phyloP scores from a whole-genome alignment of 23 tunicate species.

The Trididemnum nubilum region DNA sequence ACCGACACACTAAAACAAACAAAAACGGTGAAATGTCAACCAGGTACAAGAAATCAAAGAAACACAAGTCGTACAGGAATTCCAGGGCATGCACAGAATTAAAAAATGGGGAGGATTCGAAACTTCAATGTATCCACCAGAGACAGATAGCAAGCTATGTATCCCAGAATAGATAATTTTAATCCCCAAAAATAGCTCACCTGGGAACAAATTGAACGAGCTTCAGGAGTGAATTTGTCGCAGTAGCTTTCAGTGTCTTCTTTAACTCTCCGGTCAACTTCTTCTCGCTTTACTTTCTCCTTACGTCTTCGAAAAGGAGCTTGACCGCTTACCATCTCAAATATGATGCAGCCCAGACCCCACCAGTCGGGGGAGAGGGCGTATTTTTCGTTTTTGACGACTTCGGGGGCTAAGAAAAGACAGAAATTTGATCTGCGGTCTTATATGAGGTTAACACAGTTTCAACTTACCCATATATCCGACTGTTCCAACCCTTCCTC shows the following conservation, averaged over 20 bases:
- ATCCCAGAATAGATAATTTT: too few relatives aligned
- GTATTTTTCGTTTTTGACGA: conserved; percentile 87
- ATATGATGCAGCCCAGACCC: conserved; percentile 97
- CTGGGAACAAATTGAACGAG: conserved; percentile 85
- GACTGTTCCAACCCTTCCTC: conserved; percentile 94
- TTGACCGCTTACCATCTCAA: conserved; percentile 90
- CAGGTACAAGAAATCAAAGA: too few relatives aligned
- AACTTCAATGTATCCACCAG: too few relatives aligned
- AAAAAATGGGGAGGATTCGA: too few relatives aligned
- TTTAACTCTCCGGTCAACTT: conserved; percentile 90
- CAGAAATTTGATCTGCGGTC: not conserved
- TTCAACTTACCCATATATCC: conserved; percentile 94
- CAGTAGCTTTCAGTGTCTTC: conserved; percentile 83
- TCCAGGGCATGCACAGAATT: too few relatives aligned
- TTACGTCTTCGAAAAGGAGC: conserved; percentile 89
- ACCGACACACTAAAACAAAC: too few relatives aligned
- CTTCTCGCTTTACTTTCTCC: conserved; percentile 91
- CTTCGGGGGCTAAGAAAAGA: conserved; percentile 81
- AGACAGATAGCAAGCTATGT: too few relatives aligned
- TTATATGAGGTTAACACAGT: not conserved
- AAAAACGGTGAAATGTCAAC: too few relatives aligned
- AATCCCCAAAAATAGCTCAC: conserved; percentile 34
- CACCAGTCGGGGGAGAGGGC: conserved; percentile 95
- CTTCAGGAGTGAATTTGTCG: conserved; percentile 78
- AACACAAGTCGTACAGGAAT: too few relatives aligned